phyloP scores from a whole-genome alignment of 2,888 invertebrate species.

The Philereme vetulata region DNA sequence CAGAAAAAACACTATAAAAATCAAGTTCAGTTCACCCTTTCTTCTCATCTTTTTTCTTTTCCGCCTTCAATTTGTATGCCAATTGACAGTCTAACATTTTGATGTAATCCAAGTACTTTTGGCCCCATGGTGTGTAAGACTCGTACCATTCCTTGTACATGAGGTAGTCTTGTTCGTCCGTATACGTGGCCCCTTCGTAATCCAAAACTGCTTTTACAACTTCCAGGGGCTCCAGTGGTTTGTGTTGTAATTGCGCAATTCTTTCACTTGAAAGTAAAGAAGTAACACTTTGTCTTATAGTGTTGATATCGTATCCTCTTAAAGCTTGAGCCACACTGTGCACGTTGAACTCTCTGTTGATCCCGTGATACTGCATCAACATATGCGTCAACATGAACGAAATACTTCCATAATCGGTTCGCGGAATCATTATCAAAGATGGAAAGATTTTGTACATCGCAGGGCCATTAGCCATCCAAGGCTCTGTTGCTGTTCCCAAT shows the following conservation, averaged over 20 bases:
- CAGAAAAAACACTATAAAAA: too few relatives aligned
- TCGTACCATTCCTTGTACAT: conserved; percentile 79
- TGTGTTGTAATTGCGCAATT: conserved; percentile 76
- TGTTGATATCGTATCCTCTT: conserved; percentile 79
- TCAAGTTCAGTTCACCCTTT: conserved; percentile 8
- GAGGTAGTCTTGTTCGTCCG: conserved; percentile 68
- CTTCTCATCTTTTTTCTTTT: conserved; percentile 59
- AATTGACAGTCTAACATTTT: conserved; percentile 63
- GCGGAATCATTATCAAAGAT: conserved; percentile 80
- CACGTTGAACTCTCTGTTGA: conserved; percentile 84
- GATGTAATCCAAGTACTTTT: conserved; percentile 59
- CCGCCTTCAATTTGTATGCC: conserved; percentile 60
- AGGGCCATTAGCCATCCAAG: conserved; percentile 83
- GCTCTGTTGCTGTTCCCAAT: conserved; percentile 87
- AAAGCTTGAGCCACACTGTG: conserved; percentile 82
- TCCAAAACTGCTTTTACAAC: conserved; percentile 73
- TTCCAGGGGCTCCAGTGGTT: conserved; percentile 80
- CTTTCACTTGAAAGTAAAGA: conserved; percentile 74
- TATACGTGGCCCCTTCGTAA: conserved; percentile 55
- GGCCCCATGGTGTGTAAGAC: conserved; percentile 63
- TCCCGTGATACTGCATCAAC: conserved; percentile 84
- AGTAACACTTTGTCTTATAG: conserved; percentile 71
- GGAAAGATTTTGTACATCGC: conserved; percentile 84
- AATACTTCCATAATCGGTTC: conserved; percentile 85
- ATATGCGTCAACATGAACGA: conserved; percentile 80